Evolutionary conservation across 2,888 invertebrate genomes (phyloP).

Genomic region (Coenonympha arcania): DNA sequence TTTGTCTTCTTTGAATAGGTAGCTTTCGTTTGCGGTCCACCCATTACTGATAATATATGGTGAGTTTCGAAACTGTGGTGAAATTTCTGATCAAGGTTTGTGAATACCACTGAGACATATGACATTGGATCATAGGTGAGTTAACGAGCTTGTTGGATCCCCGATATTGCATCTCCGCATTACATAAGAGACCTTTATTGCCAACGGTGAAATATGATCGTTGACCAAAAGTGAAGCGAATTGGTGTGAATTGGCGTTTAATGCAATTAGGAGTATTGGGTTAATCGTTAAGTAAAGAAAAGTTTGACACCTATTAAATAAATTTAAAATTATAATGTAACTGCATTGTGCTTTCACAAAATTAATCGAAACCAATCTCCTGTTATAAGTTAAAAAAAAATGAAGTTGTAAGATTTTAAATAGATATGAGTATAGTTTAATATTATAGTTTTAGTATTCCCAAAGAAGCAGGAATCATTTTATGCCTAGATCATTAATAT

Average conservation of each 20-base stretch:
- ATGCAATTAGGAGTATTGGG: not conserved
- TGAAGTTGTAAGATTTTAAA: too few species aligned
- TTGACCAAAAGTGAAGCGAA: constrained; percentile 9
- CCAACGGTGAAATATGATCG: constrained; percentile 15
- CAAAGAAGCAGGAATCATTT: too few species aligned
- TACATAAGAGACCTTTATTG: constrained; percentile 17
- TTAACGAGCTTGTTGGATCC: not conserved
- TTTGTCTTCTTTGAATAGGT: constrained; percentile 7
- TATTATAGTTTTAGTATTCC: too few species aligned
- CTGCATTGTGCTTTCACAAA: too few species aligned
- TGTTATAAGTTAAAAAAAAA: too few species aligned
- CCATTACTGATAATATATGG: not conserved
- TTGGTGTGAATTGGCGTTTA: not conserved
- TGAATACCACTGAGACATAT: constrained; percentile 1
- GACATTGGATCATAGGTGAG: constrained; percentile 12
- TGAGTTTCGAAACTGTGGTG: not conserved
- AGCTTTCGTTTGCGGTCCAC: not conserved
- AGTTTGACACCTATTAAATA: not conserved
- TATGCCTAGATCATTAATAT: too few species aligned
- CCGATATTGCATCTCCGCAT: not conserved
- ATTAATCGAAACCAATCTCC: too few species aligned
- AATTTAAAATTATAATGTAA: too few species aligned
- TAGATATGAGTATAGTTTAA: too few species aligned
- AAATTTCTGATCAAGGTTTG: constrained; percentile 2
- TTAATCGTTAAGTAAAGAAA: not conserved